A percentile compares a stretch with the other conserved stretches of the same genome.
These are phyloP conservation scores for Oreochromis spilurus DNA, from an alignment of 2,113 vertebrate species.

Conservation along the genomic window DNA sequence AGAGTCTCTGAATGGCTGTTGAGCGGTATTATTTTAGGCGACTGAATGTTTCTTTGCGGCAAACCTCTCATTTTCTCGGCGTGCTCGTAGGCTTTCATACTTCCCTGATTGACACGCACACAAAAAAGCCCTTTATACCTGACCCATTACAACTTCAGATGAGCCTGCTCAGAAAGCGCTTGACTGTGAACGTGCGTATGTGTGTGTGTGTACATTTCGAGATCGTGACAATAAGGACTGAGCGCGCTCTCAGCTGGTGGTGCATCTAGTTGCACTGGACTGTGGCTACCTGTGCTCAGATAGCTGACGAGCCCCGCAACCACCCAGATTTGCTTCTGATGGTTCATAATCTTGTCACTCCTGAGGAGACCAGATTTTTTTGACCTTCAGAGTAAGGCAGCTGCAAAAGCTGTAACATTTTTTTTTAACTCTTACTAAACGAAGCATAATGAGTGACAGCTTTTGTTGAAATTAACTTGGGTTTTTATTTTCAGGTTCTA, in stretches of 20 bases:
- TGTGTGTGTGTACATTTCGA: neutral
- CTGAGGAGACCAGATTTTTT: neutral
- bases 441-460: neutral
- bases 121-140: conserved; percentile 64
- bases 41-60: conserved; percentile 66
- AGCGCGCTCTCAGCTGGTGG: conserved; percentile 38
- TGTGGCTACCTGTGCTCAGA: conserved; percentile 17
- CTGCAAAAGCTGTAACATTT: neutral
- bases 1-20: conserved; percentile 47
- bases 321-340: neutral
- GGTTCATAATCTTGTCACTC: neutral
- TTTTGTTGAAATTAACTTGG: neutral
- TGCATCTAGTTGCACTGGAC: conserved; percentile 18
- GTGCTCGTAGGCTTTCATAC: conserved; percentile 52
- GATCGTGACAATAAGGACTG: conserved; percentile 35
- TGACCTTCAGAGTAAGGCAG: neutral
- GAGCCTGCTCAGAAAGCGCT: conserved; percentile 30
- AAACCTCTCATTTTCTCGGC: conserved; percentile 64
- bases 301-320: neutral
- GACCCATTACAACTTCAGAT: conserved; percentile 63
- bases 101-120: conserved; percentile 59
- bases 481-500: neutral
- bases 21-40: conserved; percentile 61
- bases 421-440: neutral
- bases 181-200: neutral